These are phyloP conservation scores for Prosopocoilus inquinatus DNA, from an alignment of 2,888 invertebrate species.

Conservation along the genomic window DNA sequence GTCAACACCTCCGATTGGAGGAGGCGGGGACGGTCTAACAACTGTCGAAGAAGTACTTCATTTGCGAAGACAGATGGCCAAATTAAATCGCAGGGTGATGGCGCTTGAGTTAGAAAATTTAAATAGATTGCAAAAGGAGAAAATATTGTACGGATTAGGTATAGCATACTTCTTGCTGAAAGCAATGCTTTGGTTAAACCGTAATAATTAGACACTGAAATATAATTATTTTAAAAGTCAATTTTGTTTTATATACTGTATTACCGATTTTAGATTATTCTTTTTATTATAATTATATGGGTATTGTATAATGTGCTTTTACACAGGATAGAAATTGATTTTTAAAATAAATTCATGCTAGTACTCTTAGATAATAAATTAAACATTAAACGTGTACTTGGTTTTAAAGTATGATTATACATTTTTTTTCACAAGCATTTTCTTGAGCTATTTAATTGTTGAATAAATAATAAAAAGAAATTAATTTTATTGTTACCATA, in stretches of 20 bases:
- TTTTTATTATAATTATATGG: neutral
- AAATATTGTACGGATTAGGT: conserved; percentile 79
- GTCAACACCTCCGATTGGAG: conserved; percentile 40
- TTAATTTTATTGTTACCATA: too few relatives aligned
- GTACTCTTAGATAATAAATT: neutral
- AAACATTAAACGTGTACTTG: neutral
- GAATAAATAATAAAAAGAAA: neutral
- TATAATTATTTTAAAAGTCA: conserved; percentile 19
- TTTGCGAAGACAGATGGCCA: conserved; percentile 81
- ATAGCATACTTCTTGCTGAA: conserved; percentile 84
- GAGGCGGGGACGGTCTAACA: conserved; percentile 62
- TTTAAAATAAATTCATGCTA: neutral
- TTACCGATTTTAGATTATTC: neutral
- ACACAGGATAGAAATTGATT: neutral
- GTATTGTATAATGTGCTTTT: neutral
- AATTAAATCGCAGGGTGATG: conserved; percentile 82
- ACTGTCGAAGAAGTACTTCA: conserved; percentile 78
- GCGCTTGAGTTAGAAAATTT: conserved; percentile 83
- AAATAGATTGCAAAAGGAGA: conserved; percentile 82
- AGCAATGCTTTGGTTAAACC: conserved; percentile 78
- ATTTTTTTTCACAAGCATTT: neutral
- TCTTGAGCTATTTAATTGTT: neutral
- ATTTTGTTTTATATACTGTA: conserved; percentile 1
- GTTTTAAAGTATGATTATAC: conserved; percentile 3
- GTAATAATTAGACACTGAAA: conserved; percentile 38